A percentile compares a stretch with the other conserved stretches of the same genome.
phyloP scores from a whole-genome alignment of 2,888 invertebrate species.

The Cecidostiba fungosa region DNA sequence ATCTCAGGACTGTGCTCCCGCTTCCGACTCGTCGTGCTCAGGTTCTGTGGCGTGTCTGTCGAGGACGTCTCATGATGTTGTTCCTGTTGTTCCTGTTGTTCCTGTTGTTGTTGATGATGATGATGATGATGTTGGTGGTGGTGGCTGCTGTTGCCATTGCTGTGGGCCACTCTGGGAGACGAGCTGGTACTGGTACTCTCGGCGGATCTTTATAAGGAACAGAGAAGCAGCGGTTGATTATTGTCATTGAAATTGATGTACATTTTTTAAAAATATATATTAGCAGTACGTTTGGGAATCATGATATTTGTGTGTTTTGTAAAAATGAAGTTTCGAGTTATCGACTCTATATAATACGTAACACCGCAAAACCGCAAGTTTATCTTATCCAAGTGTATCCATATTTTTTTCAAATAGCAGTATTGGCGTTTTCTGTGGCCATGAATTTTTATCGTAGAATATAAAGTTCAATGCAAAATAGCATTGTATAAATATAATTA shows the following conservation, averaged over 20 bases:
- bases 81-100: neutral
- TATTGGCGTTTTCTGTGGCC: neutral
- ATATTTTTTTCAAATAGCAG: too few species aligned
- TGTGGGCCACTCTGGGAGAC: neutral
- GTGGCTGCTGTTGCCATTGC: constrained; percentile 8
- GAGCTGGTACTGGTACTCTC: constrained; percentile 54
- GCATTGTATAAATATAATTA: too few species aligned
- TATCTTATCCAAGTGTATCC: neutral
- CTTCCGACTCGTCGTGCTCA: constrained; percentile 69
- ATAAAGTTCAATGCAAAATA: neutral
- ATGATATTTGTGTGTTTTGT: neutral
- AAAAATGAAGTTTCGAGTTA: neutral
- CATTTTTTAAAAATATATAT: neutral
- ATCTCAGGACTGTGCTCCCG: constrained; percentile 72
- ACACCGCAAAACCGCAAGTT: neutral
- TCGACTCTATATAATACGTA: neutral
- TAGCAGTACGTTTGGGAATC: neutral
- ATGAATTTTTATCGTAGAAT: neutral
- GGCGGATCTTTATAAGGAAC: constrained; percentile 40
- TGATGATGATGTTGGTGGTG: constrained; percentile 4
- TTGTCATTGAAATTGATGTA: neutral
- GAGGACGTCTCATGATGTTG: constrained; percentile 17
- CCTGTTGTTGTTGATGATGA: constrained; percentile 27
- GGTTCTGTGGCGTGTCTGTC: constrained; percentile 31
- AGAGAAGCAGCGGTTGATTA: neutral